Evolutionary conservation across 37 sponge, comb jelly and placozoan genomes (phyloP).

Genomic region (Petrosia ficiformis): DNA sequence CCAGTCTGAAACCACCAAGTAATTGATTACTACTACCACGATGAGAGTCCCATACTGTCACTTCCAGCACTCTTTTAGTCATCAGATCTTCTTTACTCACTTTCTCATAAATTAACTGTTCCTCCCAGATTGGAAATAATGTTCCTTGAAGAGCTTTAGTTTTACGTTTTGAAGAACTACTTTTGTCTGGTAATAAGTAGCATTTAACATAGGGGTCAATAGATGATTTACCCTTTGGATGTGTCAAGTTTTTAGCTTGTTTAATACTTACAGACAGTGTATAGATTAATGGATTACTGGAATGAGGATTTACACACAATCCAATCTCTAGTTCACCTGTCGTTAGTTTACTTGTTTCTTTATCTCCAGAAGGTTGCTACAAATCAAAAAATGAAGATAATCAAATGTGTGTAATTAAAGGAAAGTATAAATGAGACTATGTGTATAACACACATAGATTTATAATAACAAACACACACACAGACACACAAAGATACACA

Average conservation of each 20-base stretch:
- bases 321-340: no score
- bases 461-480: no score
- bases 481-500: no score
- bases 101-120: conserved; percentile 22
- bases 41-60: conserved; percentile 65
- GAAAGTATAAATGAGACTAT: no score
- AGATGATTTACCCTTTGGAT: neutral
- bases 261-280: conserved; percentile 34
- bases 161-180: conserved; percentile 40
- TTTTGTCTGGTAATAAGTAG: conserved; percentile 48
- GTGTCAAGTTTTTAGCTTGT: conserved; percentile 35
- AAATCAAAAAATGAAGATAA: no score
- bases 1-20: conserved; percentile 60
- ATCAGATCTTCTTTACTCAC: conserved; percentile 26
- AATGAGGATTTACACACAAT: no score
- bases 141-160: conserved; percentile 33
- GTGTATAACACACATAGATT: no score
- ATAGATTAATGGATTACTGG: no score
- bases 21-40: conserved; percentile 52
- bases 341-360: no score
- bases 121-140: conserved; percentile 57
- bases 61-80: conserved; percentile 36
- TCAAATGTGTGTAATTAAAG: no score
- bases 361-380: no score
- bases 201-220: conserved; percentile 29